Conservation (phyloP, 2,888 invertebrate genomes). For the Philaethria dido region DNA sequence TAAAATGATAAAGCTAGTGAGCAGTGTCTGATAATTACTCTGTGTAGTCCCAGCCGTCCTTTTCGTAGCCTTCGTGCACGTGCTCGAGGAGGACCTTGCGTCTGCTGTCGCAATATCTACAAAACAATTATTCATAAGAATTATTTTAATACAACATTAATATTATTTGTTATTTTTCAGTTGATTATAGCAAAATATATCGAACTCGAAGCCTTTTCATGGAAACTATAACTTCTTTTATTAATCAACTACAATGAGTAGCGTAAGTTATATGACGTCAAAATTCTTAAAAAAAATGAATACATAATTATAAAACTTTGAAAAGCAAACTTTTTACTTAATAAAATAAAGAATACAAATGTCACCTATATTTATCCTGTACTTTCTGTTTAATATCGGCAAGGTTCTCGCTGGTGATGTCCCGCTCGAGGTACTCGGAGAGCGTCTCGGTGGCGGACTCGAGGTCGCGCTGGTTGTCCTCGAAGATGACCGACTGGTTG, state of each 20-base stretch:
- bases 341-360: too few species aligned
- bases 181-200: neutral
- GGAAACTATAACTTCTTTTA: too few species aligned
- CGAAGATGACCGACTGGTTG: slow-evolving; percentile 99
- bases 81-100: slow-evolving; percentile 97
- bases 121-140: slow-evolving; percentile 48
- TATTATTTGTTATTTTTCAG: neutral
- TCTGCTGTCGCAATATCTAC: slow-evolving; percentile 98
- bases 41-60: slow-evolving; percentile 98
- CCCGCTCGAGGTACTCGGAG: slow-evolving; percentile 98
- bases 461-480: slow-evolving; percentile 99
- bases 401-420: slow-evolving; percentile 98
- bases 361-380: slow-evolving; percentile 99
- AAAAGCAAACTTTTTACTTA: too few species aligned
- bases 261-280: too few species aligned
- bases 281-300: too few species aligned
- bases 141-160: neutral
- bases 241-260: too few species aligned
- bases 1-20: slow-evolving; percentile 7
- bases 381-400: slow-evolving; percentile 99
- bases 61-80: slow-evolving; percentile 99
- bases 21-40: slow-evolving; percentile 83
- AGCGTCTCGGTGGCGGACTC: slow-evolving; percentile 98
- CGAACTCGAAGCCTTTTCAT: too few species aligned
- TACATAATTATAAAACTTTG: too few species aligned